These are phyloP conservation scores for Mesitornis unicolor DNA, from an alignment of 2,113 vertebrate species.

Conservation along the genomic window DNA sequence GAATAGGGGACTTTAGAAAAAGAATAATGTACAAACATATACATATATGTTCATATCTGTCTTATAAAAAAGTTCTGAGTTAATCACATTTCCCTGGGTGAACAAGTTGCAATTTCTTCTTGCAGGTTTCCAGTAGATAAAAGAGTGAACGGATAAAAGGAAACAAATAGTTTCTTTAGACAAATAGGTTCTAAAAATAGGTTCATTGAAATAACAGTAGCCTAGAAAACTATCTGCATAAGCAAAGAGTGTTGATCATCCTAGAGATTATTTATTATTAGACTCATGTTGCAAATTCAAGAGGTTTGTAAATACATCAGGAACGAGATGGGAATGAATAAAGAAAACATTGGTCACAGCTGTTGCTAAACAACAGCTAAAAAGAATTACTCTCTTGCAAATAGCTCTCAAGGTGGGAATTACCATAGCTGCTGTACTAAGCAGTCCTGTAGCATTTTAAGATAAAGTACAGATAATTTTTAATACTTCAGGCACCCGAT, in stretches of 20 bases:
- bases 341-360: neutral
- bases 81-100: neutral
- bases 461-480: conserved; percentile 3
- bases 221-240: neutral
- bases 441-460: conserved; percentile 11
- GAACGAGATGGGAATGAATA: neutral
- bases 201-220: neutral
- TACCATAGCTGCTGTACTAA: neutral
- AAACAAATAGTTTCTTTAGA: neutral
- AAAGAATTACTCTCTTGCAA: neutral
- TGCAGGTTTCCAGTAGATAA: neutral
- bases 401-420: neutral
- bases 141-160: neutral
- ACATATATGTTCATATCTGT: neutral
- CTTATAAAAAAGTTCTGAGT: neutral
- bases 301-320: neutral
- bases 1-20: neutral
- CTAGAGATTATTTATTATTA: neutral
- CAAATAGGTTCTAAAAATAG: neutral
- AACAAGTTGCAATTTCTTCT: neutral
- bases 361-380: neutral
- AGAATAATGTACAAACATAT: neutral
- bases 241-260: neutral
- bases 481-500: conserved; percentile 7
- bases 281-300: neutral